Evolutionary conservation across 2,113 vertebrate genomes (phyloP), one percentile per base, ranked within the genome.

Genomic region (Anseranas semipalmata): DNA sequence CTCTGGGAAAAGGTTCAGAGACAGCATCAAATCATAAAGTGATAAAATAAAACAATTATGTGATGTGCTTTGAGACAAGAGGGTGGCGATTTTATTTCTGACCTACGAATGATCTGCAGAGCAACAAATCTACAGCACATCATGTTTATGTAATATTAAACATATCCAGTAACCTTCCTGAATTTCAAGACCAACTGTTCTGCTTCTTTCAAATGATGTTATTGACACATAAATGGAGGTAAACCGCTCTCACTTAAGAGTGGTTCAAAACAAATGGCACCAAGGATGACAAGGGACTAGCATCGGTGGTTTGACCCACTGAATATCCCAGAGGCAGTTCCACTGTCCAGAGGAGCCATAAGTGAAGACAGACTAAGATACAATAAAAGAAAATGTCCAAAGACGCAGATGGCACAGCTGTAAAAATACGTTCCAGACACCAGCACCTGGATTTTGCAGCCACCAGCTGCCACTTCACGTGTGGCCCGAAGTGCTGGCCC

Each of bases 391-490:
- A 93, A 94, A 89, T 32, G 60, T 82, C 96, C 91, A 95, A 95
- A 94, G 70, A 89, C 85, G 80, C 96, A 97, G 97, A 97, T 97
- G 95, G 96, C 89, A 96, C 95, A 55, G 78, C 89, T 85, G 33
- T 95, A 96, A 97, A 98, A 97, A 98, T 5, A 76, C 89, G 94
- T 95, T 97, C 94, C 95, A 58, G 46, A 96, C 85, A 95, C 91
- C 96, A 97, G 97, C 97, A 98, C 94, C 96, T 98, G 97, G 97
- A 95, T 89, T 96, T 93, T 95, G 91, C 95, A 97, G 97, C 95
- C 96, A 96, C 96, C 95, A 95, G 95, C 96, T 96, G 86, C 78
- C 41, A 87, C 52, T 87, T 86, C 96, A 97, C 87, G 45, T 94
- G 95, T 96, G 93, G 74, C 87, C 45, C 6, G 97, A 97, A 97